Base-by-base conservation (phyloP, 2,888 invertebrate species). In the Thera obeliscata region DNA sequence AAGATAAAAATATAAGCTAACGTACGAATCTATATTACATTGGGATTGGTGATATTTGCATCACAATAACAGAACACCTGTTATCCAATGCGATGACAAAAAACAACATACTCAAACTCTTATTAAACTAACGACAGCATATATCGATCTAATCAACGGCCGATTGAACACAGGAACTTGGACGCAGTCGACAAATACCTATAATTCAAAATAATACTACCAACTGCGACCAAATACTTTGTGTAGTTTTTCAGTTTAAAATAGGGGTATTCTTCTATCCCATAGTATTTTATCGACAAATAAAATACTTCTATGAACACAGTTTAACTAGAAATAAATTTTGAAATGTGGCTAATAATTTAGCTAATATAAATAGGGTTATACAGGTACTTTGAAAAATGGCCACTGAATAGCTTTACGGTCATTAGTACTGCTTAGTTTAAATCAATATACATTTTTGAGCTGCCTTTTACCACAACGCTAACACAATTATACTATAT, bases 161-260 rank as follows among this genome's bases (percentile, higher is more conserved):
- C 87, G 88, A 79, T 78, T 90, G 91, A 91, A 92, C 91, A 91
- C 90, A 91, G 84, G 81, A 84, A 76, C 84, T 86, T 85, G 89
- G 89, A 88, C 84, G 78, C 80, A 80, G 81, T 87, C 86, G 84
- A 88, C 87, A 85, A 80, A 81, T 86, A 81, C 82, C 22, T 22
- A 22, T 22, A 84, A 84, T 80, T 82, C 80, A 81, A 72, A 65
- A 67, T 54, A 63, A 61, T 38, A 64, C 67, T 61, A 64, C 55
- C 43, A 67, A 52, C 65, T 66, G 65, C 63, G 57, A 49, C n/a
- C 49, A 48, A 61, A 59, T 55, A 52, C 46, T 56, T 64, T 60
- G 56, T 64, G 69, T 54, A 48, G 54, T 68, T 64, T 11, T 54
- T 55, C 48, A 61, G 52, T 12, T 54, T 9, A 46, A 46, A 48